A percentile compares a stretch with the other conserved stretches of the same genome.
Conservation (phyloP, 2,113 vertebrate genomes). For the Mixornis gularis region DNA sequence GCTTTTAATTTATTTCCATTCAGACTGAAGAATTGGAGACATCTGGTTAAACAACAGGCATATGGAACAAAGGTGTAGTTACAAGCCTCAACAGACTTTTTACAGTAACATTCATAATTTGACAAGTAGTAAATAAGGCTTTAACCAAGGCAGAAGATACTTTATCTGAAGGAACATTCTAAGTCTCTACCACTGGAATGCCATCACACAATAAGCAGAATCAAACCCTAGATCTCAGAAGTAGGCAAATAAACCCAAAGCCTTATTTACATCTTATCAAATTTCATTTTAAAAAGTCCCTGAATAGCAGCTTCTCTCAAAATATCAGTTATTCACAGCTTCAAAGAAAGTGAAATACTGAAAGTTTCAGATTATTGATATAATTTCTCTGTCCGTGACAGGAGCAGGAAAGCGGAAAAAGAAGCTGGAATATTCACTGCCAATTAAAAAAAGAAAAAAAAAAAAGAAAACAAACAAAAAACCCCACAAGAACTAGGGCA, state of each 20-base stretch:
- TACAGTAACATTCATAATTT: not conserved
- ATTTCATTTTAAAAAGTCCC: not conserved
- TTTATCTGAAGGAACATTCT: not conserved
- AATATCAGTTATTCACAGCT: not conserved
- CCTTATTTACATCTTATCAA: not conserved
- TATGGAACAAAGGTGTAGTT: not conserved
- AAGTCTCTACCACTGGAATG: not conserved
- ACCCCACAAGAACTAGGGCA: not conserved
- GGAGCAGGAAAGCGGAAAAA: conserved; percentile 12
- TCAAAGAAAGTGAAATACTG: not conserved
- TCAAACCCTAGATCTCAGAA: not conserved
- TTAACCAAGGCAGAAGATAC: not conserved
- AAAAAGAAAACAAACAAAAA: not conserved
- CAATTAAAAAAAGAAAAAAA: not conserved
- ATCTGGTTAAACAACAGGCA: not conserved
- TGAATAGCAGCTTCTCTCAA: not conserved
- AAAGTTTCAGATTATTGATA: conserved; percentile 8
- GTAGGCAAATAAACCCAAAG: not conserved
- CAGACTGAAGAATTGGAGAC: not conserved
- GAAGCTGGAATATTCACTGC: not conserved
- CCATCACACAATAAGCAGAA: not conserved
- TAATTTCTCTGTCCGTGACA: not conserved
- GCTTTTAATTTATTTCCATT: conserved; percentile 55
- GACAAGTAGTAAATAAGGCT: not conserved
- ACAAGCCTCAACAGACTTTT: not conserved